Evolutionary conservation across 2,797 vertebrate genomes (phyloP).

Genomic region (Carapus acus): DNA sequence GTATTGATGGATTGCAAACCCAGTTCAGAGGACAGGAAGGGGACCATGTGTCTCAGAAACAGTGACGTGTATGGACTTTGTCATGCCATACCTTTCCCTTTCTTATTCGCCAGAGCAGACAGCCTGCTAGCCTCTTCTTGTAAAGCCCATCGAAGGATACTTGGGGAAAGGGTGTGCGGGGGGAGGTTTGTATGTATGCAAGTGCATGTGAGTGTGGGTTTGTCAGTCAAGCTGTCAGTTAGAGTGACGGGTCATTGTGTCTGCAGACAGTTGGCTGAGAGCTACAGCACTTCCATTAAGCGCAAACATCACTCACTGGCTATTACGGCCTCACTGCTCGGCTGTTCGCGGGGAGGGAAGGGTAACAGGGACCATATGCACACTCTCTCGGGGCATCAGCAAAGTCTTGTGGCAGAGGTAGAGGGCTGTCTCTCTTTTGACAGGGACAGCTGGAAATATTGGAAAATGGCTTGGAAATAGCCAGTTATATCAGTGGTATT

Average conservation of each 20-base stretch:
- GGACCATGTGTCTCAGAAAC: conserved; percentile 31
- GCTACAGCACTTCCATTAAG: conserved; percentile 60
- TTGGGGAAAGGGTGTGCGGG: no score
- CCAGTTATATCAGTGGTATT: no score
- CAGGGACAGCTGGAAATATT: no score
- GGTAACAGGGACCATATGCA: conserved; percentile 17
- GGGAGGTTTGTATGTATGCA: conserved; percentile 4
- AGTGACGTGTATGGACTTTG: conserved; percentile 22
- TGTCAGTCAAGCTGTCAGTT: conserved; percentile 56
- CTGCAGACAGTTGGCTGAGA: conserved; percentile 54
- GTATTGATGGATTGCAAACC: conserved; percentile 49
- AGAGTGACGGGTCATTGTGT: conserved; percentile 53
- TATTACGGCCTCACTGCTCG: conserved; percentile 28
- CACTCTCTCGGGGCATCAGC: not conserved
- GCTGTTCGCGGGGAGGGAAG: conserved; percentile 21
- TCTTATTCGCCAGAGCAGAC: conserved; percentile 1
- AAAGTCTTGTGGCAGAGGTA: no score
- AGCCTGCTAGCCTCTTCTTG: conserved; percentile 13
- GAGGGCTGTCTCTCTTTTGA: no score
- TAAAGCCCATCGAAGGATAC: conserved; percentile 19
- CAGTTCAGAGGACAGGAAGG: conserved; percentile 22
- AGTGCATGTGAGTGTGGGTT: conserved; percentile 29
- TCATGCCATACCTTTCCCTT: conserved; percentile 5
- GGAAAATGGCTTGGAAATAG: no score
- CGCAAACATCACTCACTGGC: conserved; percentile 50